Percentiles rank a stretch among this genome's conserved stretches.
Conservation (phyloP, 2,113 vertebrate species). For the Nesoenas mayeri region DNA sequence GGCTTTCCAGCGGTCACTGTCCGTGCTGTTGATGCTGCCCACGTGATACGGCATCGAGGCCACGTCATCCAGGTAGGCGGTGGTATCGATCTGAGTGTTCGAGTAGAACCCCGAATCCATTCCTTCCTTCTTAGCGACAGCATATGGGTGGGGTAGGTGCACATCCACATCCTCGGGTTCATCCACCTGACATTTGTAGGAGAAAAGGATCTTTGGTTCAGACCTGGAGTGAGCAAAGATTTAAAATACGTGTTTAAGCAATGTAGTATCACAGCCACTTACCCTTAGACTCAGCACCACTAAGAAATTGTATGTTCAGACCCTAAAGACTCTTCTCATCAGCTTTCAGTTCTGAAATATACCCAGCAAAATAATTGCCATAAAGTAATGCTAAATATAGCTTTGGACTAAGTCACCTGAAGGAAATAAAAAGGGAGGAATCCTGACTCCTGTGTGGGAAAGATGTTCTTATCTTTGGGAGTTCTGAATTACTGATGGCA, state of each 20-base stretch:
- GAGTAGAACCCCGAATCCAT: slow-evolving; percentile 86
- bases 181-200: slow-evolving; percentile 97
- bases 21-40: slow-evolving; percentile 89
- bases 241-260: neutral
- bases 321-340: neutral
- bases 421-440: neutral
- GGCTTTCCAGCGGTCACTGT: slow-evolving; percentile 93
- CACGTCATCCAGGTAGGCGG: slow-evolving; percentile 90
- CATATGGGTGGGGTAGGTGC: slow-evolving; percentile 90
- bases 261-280: neutral
- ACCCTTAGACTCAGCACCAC: neutral
- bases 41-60: slow-evolving; percentile 88
- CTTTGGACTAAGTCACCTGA: neutral
- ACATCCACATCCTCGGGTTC: slow-evolving; percentile 93
- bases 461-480: neutral
- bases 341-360: neutral
- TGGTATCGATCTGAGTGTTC: slow-evolving; percentile 92
- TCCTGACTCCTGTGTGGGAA: neutral
- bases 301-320: neutral
- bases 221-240: slow-evolving; percentile 75
- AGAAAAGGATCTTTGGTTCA: slow-evolving; percentile 98
- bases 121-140: slow-evolving; percentile 85
- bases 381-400: neutral
- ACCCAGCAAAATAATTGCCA: neutral
- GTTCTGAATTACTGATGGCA: neutral